Evolutionary conservation across 2,888 invertebrate species (phyloP), one percentile per base, ranked within the genome.

Genomic region (Ceramica pisi): DNA sequence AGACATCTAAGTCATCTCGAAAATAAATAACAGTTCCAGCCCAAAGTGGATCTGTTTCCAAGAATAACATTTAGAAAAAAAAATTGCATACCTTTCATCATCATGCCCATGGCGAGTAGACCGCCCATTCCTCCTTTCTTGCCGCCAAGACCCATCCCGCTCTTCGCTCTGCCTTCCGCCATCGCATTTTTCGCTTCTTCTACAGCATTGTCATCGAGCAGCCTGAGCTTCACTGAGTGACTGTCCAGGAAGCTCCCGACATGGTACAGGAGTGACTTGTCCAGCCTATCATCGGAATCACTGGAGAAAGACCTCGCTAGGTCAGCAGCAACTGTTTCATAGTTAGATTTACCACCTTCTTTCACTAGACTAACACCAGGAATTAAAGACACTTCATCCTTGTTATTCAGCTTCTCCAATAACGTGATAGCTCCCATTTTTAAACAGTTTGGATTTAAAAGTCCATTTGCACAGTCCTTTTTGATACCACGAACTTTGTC

Each of bases 261-360:
- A 86, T 97, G 97, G 82, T 97, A 97, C 81, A 97, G 87, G 48
- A 98, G 96, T 84, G 97, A 97, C 16, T 97, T 97, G 88, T 98
- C 98, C 67, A 98, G 91, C 19, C 97, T 96, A 19, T 97, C 97
- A 85, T 97, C 97, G 1, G 97, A 97, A 87, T 97, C 97, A 66
- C 97, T 97, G 0, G 98, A 97, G 85, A 97, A 97, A 61, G 97
- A 97, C 80, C 97, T 96, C 0, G 98, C 97, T 1, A 98, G 91
- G 86, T 98, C 97, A 84, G 89, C 94, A 7, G 97, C 97, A 71
- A 90, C 87, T 0, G 88, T 76, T 56, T 91, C 90, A 23, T 97
- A 97, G 62, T 97, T 95, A 62, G 97, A 97, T 2, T 97, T 96
- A 16, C 96, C 96, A 64, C 69, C 96, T 64, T 97, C 97, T 78